Base-by-base conservation (phyloP, 1,140 invertebrate species). In the Parasteatoda tepidariorum region DNA sequence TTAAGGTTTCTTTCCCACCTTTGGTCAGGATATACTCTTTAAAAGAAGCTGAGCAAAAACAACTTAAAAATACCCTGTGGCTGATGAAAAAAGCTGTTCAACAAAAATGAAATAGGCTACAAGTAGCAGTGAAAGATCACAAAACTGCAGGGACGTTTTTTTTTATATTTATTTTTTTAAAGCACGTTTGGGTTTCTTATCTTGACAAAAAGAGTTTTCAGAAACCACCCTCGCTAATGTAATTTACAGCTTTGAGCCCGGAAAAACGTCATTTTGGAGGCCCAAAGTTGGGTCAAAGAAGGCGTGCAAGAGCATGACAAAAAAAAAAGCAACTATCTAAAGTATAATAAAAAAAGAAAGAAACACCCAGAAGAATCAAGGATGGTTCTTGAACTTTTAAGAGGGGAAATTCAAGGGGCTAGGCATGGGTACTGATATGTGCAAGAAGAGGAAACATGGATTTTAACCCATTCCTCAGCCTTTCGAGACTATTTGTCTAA, bases 201-300 rank as follows among this genome's bases (percentile, higher is more conserved):
- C 78, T 82, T 68, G 66, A 61, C 48, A 71, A 59, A 79, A 71
- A 54, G 31, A 83, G 81, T 66, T 83, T 73, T 68, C 24, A 28
- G 24, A 73, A 83, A 83, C 68, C 81, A 66, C 81, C 81, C 81
- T 83, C 61, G 61, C 81, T 74, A 4, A 31, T 57, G 70, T 83
- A 83, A 83, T 74, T 83, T 83, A 83, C 81, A 74, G 81, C 61
- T 41, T 54, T 11, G 55, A 71, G 41, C 62, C 81, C 68, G 81
- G 81, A 83, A 83, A 61, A 74, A 48, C 68, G 81, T 74, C 70
- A 83, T 83, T 74, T 73, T 28, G 70, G 48, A 59, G 68, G 34
- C 54, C 68, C 57, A 22, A 22, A 57, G 68, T 61, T 82, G 55
- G 78, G 78, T 70, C 78, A 70, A 24, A 78, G 18, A 41, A 78